phyloP scores from a whole-genome alignment of 2,113 vertebrate species.

The Steatornis caripensis region DNA sequence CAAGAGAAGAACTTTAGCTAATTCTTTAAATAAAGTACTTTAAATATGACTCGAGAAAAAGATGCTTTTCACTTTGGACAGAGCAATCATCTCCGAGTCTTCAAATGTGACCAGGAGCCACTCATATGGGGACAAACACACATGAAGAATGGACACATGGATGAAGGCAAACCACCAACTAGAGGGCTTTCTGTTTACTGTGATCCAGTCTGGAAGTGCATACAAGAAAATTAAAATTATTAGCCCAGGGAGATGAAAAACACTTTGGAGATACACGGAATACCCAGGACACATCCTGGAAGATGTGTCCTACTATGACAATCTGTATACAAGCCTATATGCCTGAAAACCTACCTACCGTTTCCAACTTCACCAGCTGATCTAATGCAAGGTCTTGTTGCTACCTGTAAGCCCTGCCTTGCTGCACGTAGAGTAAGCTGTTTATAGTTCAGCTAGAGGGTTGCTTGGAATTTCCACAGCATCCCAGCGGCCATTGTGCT shows the following conservation, averaged over 20 bases:
- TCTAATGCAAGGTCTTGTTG: background rate
- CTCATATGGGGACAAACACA: background rate
- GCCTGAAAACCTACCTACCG: background rate
- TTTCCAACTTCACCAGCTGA: background rate
- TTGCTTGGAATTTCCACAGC: background rate
- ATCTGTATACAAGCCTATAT: background rate
- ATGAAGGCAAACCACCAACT: background rate
- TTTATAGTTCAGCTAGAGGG: background rate
- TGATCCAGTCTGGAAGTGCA: background rate
- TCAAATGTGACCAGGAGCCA: background rate
- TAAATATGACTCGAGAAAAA: background rate
- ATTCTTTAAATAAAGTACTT: background rate
- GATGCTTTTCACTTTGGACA: background rate
- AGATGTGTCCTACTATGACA: background rate
- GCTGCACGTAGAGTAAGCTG: background rate
- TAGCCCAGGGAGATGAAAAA: background rate
- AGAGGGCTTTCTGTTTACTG: background rate
- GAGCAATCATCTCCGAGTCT: background rate
- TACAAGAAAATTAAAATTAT: background rate
- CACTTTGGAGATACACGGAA: background rate
- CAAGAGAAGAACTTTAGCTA: background rate
- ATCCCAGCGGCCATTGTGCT: background rate
- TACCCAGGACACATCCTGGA: background rate
- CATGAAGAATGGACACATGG: background rate
- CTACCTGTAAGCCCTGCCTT: background rate